Evolutionary conservation across 2,888 invertebrate genomes (phyloP).

Genomic region (Rhamnusium bicolor): DNA sequence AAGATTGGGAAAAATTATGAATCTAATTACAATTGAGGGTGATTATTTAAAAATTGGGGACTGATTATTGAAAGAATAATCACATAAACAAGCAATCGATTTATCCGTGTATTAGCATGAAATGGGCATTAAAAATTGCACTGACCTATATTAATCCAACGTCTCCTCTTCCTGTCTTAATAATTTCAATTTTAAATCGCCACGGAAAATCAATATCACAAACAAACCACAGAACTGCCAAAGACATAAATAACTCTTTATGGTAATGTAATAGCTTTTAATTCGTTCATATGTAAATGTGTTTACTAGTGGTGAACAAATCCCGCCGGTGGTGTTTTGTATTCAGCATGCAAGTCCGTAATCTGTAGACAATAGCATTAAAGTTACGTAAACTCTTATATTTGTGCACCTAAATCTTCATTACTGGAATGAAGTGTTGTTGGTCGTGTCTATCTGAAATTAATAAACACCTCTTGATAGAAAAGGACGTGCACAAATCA

Average conservation of each 20-base stretch:
- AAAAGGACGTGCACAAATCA: neutral
- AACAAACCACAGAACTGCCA: neutral
- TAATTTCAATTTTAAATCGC: neutral
- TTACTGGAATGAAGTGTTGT: neutral
- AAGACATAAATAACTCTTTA: slow-evolving; percentile 1
- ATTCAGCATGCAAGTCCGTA: neutral
- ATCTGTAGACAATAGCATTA: neutral
- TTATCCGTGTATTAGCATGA: too few relatives aligned
- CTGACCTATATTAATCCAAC: neutral
- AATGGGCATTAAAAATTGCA: neutral
- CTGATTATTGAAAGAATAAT: too few relatives aligned
- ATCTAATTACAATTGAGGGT: too few relatives aligned
- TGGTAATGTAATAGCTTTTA: slow-evolving; percentile 17
- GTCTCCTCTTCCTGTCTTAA: neutral
- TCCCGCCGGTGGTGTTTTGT: slow-evolving; percentile 5
- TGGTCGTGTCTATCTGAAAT: neutral
- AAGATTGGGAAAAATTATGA: too few relatives aligned
- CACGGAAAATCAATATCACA: neutral
- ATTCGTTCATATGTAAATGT: slow-evolving; percentile 15
- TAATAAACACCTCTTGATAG: neutral
- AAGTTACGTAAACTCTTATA: slow-evolving; percentile 8
- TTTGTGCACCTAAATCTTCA: slow-evolving; percentile 10
- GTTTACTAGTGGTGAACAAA: neutral
- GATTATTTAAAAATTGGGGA: too few relatives aligned
- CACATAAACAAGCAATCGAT: too few relatives aligned